Evolutionary conservation across 2,888 invertebrate genomes (phyloP).

Genomic region (Dermolepida albohirtum): DNA sequence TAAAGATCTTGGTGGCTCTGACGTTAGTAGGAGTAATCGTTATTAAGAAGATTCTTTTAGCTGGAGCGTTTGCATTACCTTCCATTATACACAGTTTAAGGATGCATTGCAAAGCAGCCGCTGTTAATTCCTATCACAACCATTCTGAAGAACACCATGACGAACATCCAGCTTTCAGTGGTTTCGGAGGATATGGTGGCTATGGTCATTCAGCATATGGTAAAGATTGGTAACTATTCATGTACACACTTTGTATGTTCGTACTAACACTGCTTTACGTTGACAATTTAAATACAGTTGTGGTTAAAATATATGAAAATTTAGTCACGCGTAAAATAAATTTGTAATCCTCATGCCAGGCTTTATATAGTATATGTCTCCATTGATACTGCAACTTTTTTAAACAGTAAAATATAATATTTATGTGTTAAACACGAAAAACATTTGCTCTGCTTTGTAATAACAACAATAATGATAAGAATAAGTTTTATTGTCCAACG

Average conservation of each 20-base stretch:
- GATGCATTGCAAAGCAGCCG: conserved; percentile 66
- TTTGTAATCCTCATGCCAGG: too few relatives aligned
- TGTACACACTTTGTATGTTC: not conserved
- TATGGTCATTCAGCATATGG: conserved; percentile 27
- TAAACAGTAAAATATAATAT: too few relatives aligned
- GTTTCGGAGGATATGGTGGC: conserved; percentile 4
- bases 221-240: conserved; percentile 14
- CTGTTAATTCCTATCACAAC: conserved; percentile 45
- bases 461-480: too few relatives aligned
- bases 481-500: too few relatives aligned
- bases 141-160: conserved; percentile 26
- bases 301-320: too few relatives aligned
- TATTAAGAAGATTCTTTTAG: conserved; percentile 74
- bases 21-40: conserved; percentile 72
- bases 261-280: not conserved
- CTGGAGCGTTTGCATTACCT: conserved; percentile 72
- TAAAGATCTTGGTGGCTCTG: conserved; percentile 72
- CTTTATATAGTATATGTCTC: too few relatives aligned
- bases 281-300: not conserved
- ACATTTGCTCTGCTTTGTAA: too few relatives aligned
- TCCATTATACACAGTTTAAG: conserved; percentile 71
- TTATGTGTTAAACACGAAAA: too few relatives aligned
- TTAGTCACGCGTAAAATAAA: too few relatives aligned
- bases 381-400: too few relatives aligned
- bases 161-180: conserved; percentile 3